Conservation (phyloP, 1,140 invertebrate species). For the Hyposmocoma kahamanoa region DNA sequence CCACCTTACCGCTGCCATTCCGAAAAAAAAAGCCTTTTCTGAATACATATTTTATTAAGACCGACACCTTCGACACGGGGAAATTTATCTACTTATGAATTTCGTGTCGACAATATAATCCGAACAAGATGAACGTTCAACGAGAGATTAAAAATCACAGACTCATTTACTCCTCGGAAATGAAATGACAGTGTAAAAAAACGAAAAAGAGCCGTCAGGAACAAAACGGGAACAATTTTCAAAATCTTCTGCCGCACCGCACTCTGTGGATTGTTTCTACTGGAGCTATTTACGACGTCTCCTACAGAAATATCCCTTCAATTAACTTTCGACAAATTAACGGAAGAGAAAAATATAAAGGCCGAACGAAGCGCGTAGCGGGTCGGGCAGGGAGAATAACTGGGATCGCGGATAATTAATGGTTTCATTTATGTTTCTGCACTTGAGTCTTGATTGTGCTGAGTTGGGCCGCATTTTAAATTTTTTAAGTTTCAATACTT, state of each 20-base stretch:
- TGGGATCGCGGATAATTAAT: constrained; percentile 67
- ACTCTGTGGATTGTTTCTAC: constrained; percentile 24
- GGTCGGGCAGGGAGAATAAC: constrained; percentile 51
- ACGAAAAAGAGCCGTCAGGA: neutral
- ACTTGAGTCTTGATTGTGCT: constrained; percentile 65
- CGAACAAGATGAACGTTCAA: neutral
- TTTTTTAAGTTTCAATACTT: constrained; percentile 50
- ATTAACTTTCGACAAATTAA: constrained; percentile 54
- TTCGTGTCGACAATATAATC: constrained; percentile 1
- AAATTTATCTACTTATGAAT: neutral
- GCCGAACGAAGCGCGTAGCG: constrained; percentile 20
- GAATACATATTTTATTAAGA: constrained; percentile 39
- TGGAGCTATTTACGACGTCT: constrained; percentile 34
- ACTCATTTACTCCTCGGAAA: neutral
- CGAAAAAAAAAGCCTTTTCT: constrained; percentile 38
- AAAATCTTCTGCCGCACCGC: constrained; percentile 13
- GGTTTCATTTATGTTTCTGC: constrained; percentile 71
- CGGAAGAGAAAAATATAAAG: constrained; percentile 44
- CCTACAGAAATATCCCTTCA: constrained; percentile 40
- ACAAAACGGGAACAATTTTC: neutral
- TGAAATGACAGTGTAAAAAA: neutral
- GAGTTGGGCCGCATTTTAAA: constrained; percentile 52
- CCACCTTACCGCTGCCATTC: too few species aligned
- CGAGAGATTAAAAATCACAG: constrained; percentile 2
- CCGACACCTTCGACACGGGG: constrained; percentile 3